These are phyloP conservation scores for Drosophila kikkawai DNA, from an alignment of 1,140 invertebrate species.

Conservation along the genomic window DNA sequence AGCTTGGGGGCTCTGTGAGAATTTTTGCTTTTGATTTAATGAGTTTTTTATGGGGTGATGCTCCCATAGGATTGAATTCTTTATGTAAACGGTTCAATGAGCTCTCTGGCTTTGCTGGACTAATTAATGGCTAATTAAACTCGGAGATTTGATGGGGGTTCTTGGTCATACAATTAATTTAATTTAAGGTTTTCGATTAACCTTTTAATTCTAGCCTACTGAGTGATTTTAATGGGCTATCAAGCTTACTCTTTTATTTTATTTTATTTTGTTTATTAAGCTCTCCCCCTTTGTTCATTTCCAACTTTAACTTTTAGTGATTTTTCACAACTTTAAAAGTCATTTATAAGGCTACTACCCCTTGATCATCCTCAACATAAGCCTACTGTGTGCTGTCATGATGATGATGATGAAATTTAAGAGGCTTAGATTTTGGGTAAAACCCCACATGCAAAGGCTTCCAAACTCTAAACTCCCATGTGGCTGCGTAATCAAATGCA, in stretches of 20 bases:
- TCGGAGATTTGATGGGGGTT: slow-evolving; percentile 53
- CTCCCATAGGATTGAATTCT: slow-evolving; percentile 61
- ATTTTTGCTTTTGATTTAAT: slow-evolving; percentile 68
- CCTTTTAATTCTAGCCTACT: neutral
- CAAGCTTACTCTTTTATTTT: neutral
- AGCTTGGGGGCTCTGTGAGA: slow-evolving; percentile 28
- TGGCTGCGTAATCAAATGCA: slow-evolving; percentile 80
- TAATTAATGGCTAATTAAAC: slow-evolving; percentile 74
- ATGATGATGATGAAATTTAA: slow-evolving; percentile 67
- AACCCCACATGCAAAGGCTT: slow-evolving; percentile 65
- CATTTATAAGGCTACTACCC: slow-evolving; percentile 13
- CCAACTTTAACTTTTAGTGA: neutral
- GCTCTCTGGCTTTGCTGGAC: slow-evolving; percentile 26
- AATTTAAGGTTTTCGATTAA: slow-evolving; percentile 8
- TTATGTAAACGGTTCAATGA: slow-evolving; percentile 69
- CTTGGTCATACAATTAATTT: neutral
- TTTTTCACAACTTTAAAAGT: slow-evolving; percentile 3
- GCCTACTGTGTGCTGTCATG: slow-evolving; percentile 27
- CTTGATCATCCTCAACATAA: slow-evolving; percentile 29
- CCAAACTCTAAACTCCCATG: slow-evolving; percentile 31
- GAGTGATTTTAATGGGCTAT: neutral
- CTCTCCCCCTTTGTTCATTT: neutral
- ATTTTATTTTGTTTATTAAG: neutral
- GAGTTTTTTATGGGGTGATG: slow-evolving; percentile 44
- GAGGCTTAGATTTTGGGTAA: slow-evolving; percentile 58